phyloP scores from a whole-genome alignment of 1,140 invertebrate genomes.

The Pygmarrhopalites habei region DNA sequence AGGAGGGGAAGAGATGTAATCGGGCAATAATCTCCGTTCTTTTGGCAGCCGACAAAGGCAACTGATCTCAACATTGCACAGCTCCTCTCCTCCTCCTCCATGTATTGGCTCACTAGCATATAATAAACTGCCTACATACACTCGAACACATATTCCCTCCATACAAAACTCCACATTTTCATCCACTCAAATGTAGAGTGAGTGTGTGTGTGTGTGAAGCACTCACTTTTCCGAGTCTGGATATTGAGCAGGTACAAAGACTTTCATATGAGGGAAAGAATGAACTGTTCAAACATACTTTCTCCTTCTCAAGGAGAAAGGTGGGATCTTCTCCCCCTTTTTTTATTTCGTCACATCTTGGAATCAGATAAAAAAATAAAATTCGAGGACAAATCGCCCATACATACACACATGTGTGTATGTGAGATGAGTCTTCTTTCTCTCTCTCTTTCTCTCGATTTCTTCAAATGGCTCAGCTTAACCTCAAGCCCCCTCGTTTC shows the following conservation, averaged over 20 bases:
- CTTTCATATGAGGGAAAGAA: no score
- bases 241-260: no score
- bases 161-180: no score
- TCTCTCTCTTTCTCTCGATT: neutral
- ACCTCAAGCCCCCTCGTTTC: constrained; percentile 9
- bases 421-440: neutral
- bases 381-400: constrained; percentile 22
- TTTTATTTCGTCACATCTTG: neutral
- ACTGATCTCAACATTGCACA: no score
- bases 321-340: neutral
- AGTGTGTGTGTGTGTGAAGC: no score
- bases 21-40: constrained; percentile 32
- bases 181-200: no score
- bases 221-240: no score
- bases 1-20: constrained; percentile 29
- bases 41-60: constrained; percentile 22
- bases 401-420: constrained; percentile 14
- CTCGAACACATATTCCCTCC: no score
- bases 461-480: constrained; percentile 8
- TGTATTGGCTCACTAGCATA: no score
- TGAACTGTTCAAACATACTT: neutral
- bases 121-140: no score
- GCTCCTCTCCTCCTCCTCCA: no score
- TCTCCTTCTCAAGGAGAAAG: no score
- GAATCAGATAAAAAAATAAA: constrained; percentile 22